Base-by-base conservation (phyloP, 2,113 vertebrate species). In the Lepidothrix coronata region DNA sequence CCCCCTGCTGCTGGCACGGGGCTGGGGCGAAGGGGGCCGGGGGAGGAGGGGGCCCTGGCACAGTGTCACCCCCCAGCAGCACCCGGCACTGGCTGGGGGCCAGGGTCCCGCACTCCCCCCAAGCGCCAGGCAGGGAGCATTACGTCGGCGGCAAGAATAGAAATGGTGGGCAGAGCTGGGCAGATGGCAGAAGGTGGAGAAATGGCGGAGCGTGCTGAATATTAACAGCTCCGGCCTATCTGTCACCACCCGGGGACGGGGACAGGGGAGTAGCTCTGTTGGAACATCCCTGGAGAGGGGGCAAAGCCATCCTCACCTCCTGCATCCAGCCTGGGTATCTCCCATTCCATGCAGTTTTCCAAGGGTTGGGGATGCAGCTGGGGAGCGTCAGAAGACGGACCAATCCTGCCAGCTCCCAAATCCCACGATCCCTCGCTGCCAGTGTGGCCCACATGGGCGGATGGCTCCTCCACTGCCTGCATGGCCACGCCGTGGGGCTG, bases 181-280 rank as follows among this genome's bases (percentile, higher is more conserved):
- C 96, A 97, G 96, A 97, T 97, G 96, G 95, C 95, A 93, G 96
- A 96, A 96, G 96, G 96, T 96, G 96, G 95, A 93, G 95, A 84
- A 96, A 96, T 88, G 95, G 88, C 4, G 83, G 90, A 94, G 93
- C 92, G 83, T 96, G 96, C 93, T 73, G 92, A 94, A 96, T 96
- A 96, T 96, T 96, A 97, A 96, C 96, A 97, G 95, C 93, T 90
- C 92, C 4, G 37, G 82, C 68, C 93, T 73, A 70, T 77, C 83
- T 48, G 0, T 52, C 95, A 96, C 85, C 15, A 1, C 93, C 85
- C 7, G 0, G 48, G 72, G 63, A 86, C 76, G 63, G 78, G 90
- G 72, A 85, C 67, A 96, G 83, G 67, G 71, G 85, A 93, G 57
- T 19, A 6, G 62, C 74, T 61, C 59, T 24, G 39, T 70, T 3